Evolutionary conservation across 2,888 invertebrate species (phyloP).

Genomic region (Rhamnusium bicolor): DNA sequence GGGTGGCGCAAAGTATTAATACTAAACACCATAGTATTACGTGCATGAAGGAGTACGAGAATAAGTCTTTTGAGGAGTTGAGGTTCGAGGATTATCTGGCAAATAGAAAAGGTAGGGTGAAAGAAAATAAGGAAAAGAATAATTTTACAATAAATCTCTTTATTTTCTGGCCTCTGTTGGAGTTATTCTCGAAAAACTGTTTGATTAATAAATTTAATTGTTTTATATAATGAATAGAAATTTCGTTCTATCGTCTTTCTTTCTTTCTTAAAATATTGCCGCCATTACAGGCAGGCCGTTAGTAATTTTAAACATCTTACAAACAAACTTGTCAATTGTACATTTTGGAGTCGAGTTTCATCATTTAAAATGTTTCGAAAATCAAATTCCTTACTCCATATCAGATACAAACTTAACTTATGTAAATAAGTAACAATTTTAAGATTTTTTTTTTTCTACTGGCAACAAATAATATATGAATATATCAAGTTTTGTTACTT

Average conservation of each 20-base stretch:
- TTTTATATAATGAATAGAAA: too few relatives aligned
- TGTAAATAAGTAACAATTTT: too few relatives aligned
- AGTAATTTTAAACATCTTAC: not conserved
- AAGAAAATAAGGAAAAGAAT: slow-evolving; percentile 59
- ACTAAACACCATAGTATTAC: slow-evolving; percentile 98
- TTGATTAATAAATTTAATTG: not conserved
- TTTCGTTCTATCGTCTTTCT: too few relatives aligned
- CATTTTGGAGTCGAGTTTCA: not conserved
- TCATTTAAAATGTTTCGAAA: not conserved
- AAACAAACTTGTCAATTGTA: not conserved
- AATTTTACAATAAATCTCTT: not conserved
- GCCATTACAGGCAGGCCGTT: too few relatives aligned
- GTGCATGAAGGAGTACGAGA: slow-evolving; percentile 98
- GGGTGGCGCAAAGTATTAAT: slow-evolving; percentile 87
- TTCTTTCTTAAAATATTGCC: too few relatives aligned
- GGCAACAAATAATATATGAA: too few relatives aligned
- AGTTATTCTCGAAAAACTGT: not conserved
- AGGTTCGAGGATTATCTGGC: slow-evolving; percentile 94
- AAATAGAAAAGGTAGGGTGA: slow-evolving; percentile 83
- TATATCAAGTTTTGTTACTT: too few relatives aligned
- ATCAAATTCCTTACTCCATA: not conserved
- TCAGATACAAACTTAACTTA: too few relatives aligned
- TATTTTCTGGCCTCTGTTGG: not conserved
- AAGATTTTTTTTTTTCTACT: too few relatives aligned
- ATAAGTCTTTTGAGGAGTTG: slow-evolving; percentile 94